A percentile compares a stretch with the other conserved stretches of the same genome.
Conservation (phyloP, 1,140 invertebrate genomes). For the Helicoverpa armigera region DNA sequence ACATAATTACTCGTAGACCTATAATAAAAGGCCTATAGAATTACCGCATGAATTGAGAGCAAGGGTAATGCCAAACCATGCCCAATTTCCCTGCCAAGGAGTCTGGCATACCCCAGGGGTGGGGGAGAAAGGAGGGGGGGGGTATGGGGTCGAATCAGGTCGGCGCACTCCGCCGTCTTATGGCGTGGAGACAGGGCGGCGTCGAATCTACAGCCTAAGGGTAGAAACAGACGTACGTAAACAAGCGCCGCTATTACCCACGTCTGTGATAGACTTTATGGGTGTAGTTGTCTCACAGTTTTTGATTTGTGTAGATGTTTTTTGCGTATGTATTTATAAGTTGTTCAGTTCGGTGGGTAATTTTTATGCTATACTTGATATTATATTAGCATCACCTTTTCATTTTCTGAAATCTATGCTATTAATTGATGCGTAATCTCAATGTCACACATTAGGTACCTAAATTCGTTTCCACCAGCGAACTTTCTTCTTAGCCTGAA, state of each 20-base stretch:
- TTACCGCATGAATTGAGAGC: constrained; percentile 9
- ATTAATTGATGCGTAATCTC: too few relatives aligned
- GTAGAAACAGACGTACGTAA: not conserved
- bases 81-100: constrained; percentile 59
- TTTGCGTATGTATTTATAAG: not conserved
- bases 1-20: not conserved
- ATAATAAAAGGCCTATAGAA: constrained; percentile 9
- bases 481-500: too few relatives aligned
- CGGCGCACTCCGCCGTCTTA: constrained; percentile 67
- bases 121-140: constrained; percentile 33
- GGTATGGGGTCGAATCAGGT: constrained; percentile 61
- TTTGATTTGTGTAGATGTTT: not conserved
- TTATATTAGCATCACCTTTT: too few relatives aligned
- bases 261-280: not conserved
- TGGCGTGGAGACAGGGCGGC: constrained; percentile 65
- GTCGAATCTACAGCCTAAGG: constrained; percentile 49
- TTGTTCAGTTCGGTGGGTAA: too few relatives aligned
- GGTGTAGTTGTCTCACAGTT: not conserved
- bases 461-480: too few relatives aligned
- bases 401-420: too few relatives aligned
- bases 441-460: too few relatives aligned
- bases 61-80: constrained; percentile 4
- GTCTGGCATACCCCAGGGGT: constrained; percentile 60
- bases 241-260: not conserved
- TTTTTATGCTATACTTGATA: too few relatives aligned